These are phyloP conservation scores for Chrysomela aeneicollis DNA, from an alignment of 2,888 invertebrate species.

Conservation along the genomic window DNA sequence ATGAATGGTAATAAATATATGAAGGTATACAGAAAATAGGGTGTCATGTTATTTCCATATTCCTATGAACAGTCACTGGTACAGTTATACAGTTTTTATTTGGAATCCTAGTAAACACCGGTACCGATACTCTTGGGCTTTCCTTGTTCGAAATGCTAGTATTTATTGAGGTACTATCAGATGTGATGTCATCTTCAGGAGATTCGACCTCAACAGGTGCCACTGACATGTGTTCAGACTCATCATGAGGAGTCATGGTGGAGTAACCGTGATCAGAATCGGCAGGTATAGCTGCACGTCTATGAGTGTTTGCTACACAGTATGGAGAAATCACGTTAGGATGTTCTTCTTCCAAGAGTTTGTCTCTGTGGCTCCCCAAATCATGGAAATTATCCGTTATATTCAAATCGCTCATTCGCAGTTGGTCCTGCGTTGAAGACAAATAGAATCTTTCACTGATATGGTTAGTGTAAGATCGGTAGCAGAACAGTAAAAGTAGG, in stretches of 20 bases:
- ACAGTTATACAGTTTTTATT: slow-evolving; percentile 73
- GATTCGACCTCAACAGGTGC: slow-evolving; percentile 73
- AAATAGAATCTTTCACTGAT: slow-evolving; percentile 63
- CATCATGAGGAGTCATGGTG: slow-evolving; percentile 92
- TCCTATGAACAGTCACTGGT: slow-evolving; percentile 88
- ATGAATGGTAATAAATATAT: not conserved
- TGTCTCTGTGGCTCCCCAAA: slow-evolving; percentile 71
- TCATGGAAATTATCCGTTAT: slow-evolving; percentile 74
- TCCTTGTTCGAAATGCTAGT: slow-evolving; percentile 62
- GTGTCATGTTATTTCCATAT: slow-evolving; percentile 79
- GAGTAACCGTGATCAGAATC: slow-evolving; percentile 96
- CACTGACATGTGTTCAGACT: slow-evolving; percentile 83
- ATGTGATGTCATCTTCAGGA: slow-evolving; percentile 66
- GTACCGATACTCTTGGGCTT: slow-evolving; percentile 47
- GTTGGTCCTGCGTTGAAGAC: slow-evolving; percentile 65
- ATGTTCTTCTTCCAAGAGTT: slow-evolving; percentile 67
- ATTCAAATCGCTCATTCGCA: slow-evolving; percentile 78
- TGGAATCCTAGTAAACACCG: slow-evolving; percentile 53
- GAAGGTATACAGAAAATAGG: not conserved
- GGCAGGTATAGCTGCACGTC: slow-evolving; percentile 77
- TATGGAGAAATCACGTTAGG: slow-evolving; percentile 86
- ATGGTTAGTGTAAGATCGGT: slow-evolving; percentile 70
- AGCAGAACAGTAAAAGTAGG: slow-evolving; percentile 85
- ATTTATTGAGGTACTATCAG: slow-evolving; percentile 67
- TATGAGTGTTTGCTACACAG: slow-evolving; percentile 82